Base-by-base conservation (phyloP, 1,140 invertebrate species). In the Ceratina calcarata region DNA sequence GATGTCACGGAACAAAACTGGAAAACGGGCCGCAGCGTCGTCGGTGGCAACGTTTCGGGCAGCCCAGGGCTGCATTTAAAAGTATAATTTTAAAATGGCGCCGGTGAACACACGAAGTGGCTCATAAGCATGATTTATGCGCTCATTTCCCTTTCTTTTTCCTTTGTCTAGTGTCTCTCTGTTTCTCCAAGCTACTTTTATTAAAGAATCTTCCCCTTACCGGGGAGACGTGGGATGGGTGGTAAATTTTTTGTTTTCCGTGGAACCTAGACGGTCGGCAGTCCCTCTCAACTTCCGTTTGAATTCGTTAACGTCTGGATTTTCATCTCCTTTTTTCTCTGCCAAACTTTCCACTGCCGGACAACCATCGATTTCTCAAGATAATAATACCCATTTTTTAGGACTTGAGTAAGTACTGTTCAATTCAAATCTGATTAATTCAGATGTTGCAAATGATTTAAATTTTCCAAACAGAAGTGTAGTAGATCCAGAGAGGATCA, bases 11-110 rank as follows among this genome's bases (percentile, higher is more conserved):
- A 51, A 51, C 60, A 37, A 69, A 65, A 8, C 15, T 16, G 10
- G 53, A 18, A 66, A 22, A 15, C 15, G 67, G 55, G 8, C 32
- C 51, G n/a, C 55, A 20, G 55, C n/a, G 60, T 22, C n/a, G 16
- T 15, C 37, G 27, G 20, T 24, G 61, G 24, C 20, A 20, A 24
- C 78, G 75, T 67, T 75, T 66, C 69, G 57, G 20, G 45, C 69
- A 66, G 64, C 32, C 18, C 24, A 22, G 18, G 32, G 65, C 53
- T 66, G 60, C 85, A 90, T 90, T 90, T 90, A 88, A 90, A 90
- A 90, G 84, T 90, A 89, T 89, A 90, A 90, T 90, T 89, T 89
- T 88, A 82, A 84, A 88, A 89, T 84, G 84, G 67, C 71, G 84
- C 78, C 81, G 72, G 78, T 79, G 82, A 87, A 84, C 79, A 88